phyloP scores from a whole-genome alignment of 2,797 vertebrate species.

The Macroramphosus scolopax region DNA sequence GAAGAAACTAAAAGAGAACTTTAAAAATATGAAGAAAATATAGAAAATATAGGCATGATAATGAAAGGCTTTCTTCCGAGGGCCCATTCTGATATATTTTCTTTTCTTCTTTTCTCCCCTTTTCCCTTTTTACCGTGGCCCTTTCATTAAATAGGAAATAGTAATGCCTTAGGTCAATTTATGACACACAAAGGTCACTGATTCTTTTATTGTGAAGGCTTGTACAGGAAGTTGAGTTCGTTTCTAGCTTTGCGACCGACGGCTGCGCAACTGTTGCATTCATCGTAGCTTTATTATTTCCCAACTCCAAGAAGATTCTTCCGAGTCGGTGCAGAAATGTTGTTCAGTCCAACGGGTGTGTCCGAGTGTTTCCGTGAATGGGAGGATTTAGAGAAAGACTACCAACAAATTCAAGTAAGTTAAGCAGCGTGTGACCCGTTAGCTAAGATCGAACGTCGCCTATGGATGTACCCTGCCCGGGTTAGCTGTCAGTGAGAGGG shows the following conservation, averaged over 20 bases:
- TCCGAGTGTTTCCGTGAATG: constrained; percentile 87
- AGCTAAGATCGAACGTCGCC: no score
- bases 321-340: constrained; percentile 49
- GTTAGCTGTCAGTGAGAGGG: constrained; percentile 8
- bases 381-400: constrained; percentile 87
- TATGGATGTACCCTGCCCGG: neutral
- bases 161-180: no score
- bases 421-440: neutral
- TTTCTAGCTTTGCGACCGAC: rapidly evolving
- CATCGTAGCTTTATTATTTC: constrained; percentile 8
- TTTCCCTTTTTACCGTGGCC: no score
- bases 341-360: constrained; percentile 62
- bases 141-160: no score
- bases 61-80: no score
- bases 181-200: no score
- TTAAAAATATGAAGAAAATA: no score
- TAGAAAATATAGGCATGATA: no score
- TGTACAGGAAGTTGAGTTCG: neutral
- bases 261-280: constrained; percentile 35
- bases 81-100: no score
- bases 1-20: no score
- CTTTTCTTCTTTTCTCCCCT: no score
- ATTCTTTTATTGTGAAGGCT: constrained; percentile 38
- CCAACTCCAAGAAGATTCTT: neutral
- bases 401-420: constrained; percentile 86